Evolutionary conservation across 2,113 vertebrate genomes (phyloP).

Genomic region (Loxodonta africana): DNA sequence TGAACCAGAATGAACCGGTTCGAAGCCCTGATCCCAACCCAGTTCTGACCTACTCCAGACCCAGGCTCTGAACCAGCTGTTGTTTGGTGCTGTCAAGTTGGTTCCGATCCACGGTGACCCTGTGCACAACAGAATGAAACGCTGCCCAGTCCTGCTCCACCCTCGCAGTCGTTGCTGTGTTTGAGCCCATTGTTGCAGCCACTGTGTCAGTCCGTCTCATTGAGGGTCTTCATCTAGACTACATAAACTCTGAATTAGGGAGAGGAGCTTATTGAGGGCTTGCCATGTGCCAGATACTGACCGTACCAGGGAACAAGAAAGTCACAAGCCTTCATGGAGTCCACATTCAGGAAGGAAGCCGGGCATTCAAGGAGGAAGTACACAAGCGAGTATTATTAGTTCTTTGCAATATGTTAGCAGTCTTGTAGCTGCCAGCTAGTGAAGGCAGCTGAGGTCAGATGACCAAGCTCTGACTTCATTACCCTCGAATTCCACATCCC

Average conservation of each 20-base stretch:
- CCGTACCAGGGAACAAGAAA: neutral
- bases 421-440: neutral
- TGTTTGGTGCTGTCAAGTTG: too few relatives aligned
- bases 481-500: conserved; percentile 55
- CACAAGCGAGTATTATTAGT: neutral
- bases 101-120: too few relatives aligned
- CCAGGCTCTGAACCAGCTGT: neutral
- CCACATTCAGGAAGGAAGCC: neutral
- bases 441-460: conserved; percentile 36
- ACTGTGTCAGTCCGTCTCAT: neutral
- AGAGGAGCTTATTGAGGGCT: neutral
- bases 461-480: conserved; percentile 40
- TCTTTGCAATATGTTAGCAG: conserved; percentile 15
- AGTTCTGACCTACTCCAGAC: neutral
- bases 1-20: too few relatives aligned
- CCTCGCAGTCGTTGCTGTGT: too few relatives aligned
- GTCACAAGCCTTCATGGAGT: neutral
- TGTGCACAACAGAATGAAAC: too few relatives aligned
- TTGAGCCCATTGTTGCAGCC: too few relatives aligned
- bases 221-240: neutral
- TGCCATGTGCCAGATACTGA: neutral
- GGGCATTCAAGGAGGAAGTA: conserved; percentile 27
- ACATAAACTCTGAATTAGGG: neutral
- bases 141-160: too few relatives aligned
- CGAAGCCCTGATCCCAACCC: neutral